These are phyloP conservation scores for Ophioninae sp. DNA, from an alignment of 2,888 invertebrate species.

Conservation along the genomic window DNA sequence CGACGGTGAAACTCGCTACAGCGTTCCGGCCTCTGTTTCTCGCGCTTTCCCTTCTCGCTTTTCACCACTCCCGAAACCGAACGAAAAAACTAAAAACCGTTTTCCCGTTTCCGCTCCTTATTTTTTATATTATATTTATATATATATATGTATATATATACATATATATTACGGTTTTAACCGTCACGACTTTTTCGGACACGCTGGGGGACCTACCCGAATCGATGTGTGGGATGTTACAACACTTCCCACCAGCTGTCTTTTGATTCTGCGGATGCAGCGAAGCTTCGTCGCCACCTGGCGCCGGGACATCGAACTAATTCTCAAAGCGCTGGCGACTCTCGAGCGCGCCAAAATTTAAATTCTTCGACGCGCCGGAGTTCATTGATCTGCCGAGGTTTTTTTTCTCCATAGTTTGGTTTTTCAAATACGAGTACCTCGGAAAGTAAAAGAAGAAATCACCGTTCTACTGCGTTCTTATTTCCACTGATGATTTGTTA, in stretches of 20 bases:
- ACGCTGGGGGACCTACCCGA: slow-evolving; percentile 71
- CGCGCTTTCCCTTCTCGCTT: slow-evolving; percentile 14
- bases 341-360: slow-evolving; percentile 42
- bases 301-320: slow-evolving; percentile 26
- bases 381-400: background rate
- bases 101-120: background rate
- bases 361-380: slow-evolving; percentile 13
- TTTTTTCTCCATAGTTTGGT: background rate
- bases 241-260: slow-evolving; percentile 78
- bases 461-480: too few relatives aligned
- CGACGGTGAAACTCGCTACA: slow-evolving; percentile 8
- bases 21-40: slow-evolving; percentile 9
- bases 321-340: background rate
- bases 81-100: slow-evolving; percentile 23
- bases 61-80: slow-evolving; percentile 8
- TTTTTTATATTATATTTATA: background rate
- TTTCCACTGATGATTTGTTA: too few relatives aligned
- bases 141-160: background rate
- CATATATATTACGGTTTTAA: background rate
- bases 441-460: too few relatives aligned
- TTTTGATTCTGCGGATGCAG: slow-evolving; percentile 77
- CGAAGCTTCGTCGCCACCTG: slow-evolving; percentile 67
- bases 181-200: slow-evolving; percentile 52
- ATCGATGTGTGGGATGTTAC: slow-evolving; percentile 78
- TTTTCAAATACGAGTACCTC: too few relatives aligned